Evolutionary conservation across 2,888 invertebrate genomes (phyloP), one percentile per base, ranked within the genome.

Genomic region (Hypomecis atomaria): DNA sequence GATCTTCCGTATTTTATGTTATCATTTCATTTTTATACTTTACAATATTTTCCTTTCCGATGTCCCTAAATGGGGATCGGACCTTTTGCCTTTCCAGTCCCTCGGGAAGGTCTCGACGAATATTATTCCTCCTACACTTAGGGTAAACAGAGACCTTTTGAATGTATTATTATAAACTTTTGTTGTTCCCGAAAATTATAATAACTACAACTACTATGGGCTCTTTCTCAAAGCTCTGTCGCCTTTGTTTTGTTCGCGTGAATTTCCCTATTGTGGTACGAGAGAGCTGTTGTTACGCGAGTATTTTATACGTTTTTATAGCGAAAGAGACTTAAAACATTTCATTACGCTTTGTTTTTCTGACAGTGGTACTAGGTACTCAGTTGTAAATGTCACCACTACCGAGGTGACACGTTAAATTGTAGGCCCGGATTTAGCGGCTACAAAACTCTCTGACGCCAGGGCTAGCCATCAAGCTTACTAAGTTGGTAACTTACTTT

Each of bases 101-200:
- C 86, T 75, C 66, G 81, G 82, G 87, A 75, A 75, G 79, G 78
- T 78, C 79, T 81, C 76, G 79, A 78, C 79, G 82, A 85, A 87
- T 88, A 87, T 87, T 87, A 87, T 87, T 86, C 85, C 78, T 78
- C 75, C 78, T 79, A 77, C 75, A 75, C 81, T 79, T 79, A 82
- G 78, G 84, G 77, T 78, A 80, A 83, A 82, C 79, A 79, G 71
- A 72, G 79, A 79, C 82, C 82, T 82, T 86, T 84, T 85, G 81
- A 85, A 86, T 83, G 85, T 87, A 82, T 84, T 87, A 85, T 85
- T 84, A 68, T 68, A 83, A 88, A 87, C 80, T 88, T 88, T 86
- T 82, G 83, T 84, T 87, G 85, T 84, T 85, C 83, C 82, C 81
- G 76, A 79, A 60, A 81, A 85, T 85, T 83, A 85, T 74, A 82